Evolutionary conservation across 1,140 invertebrate species (phyloP).

Genomic region (Drosophila lacertosa): DNA sequence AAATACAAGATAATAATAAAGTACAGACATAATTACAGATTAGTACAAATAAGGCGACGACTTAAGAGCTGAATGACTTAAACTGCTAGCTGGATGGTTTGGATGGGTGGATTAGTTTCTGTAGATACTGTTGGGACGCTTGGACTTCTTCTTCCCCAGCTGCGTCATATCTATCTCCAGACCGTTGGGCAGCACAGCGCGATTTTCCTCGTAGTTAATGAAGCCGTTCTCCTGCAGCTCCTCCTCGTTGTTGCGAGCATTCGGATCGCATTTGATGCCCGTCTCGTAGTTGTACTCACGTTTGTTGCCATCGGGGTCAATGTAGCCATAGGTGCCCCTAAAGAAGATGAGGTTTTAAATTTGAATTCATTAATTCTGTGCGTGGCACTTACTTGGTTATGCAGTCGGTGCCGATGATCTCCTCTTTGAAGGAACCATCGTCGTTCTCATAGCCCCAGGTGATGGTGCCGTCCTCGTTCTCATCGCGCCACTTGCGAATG

Average conservation of each 20-base stretch:
- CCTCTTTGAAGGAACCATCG: constrained; percentile 89
- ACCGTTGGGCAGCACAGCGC: constrained; percentile 88
- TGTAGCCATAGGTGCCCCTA: constrained; percentile 92
- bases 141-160: constrained; percentile 89
- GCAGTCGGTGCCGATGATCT: constrained; percentile 91
- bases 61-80: constrained; percentile 68
- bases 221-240: constrained; percentile 89
- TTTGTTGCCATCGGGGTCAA: constrained; percentile 91
- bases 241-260: constrained; percentile 86
- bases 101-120: constrained; percentile 53
- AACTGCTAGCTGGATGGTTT: constrained; percentile 37
- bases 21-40: constrained; percentile 73
- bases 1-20: constrained; percentile 57
- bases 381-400: constrained; percentile 85
- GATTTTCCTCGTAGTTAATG: constrained; percentile 89
- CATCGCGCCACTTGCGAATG: constrained; percentile 89
- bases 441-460: constrained; percentile 95
- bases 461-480: constrained; percentile 92
- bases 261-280: constrained; percentile 88
- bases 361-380: neutral
- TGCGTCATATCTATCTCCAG: constrained; percentile 88
- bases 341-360: neutral
- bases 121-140: constrained; percentile 85
- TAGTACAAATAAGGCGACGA: constrained; percentile 65
- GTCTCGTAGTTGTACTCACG: constrained; percentile 90